Evolutionary conservation across 2,113 vertebrate species (phyloP).

Genomic region (Mormoops blainvillei): DNA sequence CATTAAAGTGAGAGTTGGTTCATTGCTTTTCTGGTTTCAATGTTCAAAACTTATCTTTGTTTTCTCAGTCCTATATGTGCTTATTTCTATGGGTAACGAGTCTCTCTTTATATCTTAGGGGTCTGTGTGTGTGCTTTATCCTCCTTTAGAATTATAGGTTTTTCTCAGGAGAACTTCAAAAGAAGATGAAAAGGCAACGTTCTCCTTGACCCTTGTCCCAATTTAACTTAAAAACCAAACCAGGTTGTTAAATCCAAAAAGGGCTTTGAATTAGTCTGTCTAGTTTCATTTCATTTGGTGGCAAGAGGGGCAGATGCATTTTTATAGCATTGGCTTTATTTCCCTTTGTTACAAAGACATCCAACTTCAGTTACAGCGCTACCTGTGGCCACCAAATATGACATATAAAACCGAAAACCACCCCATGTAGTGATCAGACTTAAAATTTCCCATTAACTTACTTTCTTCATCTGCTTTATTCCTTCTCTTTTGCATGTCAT

Average conservation of each 20-base stretch:
- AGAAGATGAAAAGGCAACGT: slow-evolving; percentile 27
- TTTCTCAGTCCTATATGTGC: not conserved
- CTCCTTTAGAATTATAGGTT: not conserved
- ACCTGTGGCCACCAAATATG: not conserved
- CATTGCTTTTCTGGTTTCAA: not conserved
- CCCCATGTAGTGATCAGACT: not conserved
- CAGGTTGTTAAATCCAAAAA: slow-evolving; percentile 18
- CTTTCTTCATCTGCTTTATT: not conserved
- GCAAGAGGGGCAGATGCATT: slow-evolving; percentile 1
- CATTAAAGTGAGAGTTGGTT: not conserved
- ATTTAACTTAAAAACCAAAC: slow-evolving; percentile 57
- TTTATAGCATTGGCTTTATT: slow-evolving; percentile 25
- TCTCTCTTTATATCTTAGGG: not conserved
- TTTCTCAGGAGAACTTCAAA: slow-evolving; percentile 45
- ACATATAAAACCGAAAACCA: not conserved
- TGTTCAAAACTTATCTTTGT: not conserved
- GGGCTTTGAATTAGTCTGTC: not conserved
- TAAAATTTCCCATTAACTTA: not conserved
- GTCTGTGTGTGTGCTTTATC: not conserved
- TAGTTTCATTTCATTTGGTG: slow-evolving; percentile 36
- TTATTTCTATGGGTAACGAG: slow-evolving; percentile 3
- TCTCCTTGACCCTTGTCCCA: slow-evolving; percentile 15
- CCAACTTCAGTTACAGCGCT: not conserved
- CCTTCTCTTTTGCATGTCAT: not conserved
- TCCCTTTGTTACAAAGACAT: slow-evolving; percentile 27